Conservation (phyloP, 2,113 vertebrate species). For the Setophaga kirtlandii region DNA sequence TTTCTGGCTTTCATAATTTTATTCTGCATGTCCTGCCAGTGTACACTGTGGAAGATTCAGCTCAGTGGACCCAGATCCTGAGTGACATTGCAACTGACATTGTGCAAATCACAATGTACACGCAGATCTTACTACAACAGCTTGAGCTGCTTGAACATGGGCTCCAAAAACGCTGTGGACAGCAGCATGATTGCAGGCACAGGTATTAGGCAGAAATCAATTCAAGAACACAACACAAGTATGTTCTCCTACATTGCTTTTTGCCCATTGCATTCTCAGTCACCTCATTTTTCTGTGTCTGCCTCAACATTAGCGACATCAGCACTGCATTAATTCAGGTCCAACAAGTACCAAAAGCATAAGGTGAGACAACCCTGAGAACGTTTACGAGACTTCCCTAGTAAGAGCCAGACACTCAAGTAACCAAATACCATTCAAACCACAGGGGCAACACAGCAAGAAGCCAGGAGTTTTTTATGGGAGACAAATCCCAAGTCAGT, state of each 20-base stretch:
- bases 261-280: neutral
- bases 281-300: neutral
- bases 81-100: neutral
- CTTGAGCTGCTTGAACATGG: neutral
- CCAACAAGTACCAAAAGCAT: neutral
- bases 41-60: neutral
- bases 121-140: neutral
- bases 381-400: rapidly evolving
- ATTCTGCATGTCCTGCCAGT: neutral
- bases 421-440: neutral
- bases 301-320: neutral
- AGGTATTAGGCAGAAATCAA: neutral
- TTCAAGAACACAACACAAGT: neutral
- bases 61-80: neutral
- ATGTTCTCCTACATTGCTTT: neutral
- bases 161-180: rapidly evolving
- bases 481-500: neutral
- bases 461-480: rapidly evolving
- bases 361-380: neutral
- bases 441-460: neutral
- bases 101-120: neutral
- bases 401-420: neutral
- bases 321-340: neutral
- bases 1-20: neutral
- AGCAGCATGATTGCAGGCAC: neutral